Percentiles rank a stretch among this genome's conserved stretches.
Conservation (phyloP, 2,113 vertebrate species). For the Tonatia bakeri region DNA sequence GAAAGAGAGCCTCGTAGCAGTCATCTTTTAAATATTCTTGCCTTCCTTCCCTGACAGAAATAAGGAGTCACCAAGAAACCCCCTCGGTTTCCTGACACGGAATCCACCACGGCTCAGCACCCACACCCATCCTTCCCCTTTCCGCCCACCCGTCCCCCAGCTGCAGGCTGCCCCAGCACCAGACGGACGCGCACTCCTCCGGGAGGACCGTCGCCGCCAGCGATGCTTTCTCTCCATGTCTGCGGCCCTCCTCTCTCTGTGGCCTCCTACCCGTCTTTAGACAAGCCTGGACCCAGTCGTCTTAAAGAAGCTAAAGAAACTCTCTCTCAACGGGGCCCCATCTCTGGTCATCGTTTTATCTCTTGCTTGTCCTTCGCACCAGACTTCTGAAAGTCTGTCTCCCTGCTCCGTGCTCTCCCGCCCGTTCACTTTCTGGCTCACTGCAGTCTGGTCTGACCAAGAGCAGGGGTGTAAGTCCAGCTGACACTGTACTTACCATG, state of each 20-base stretch:
- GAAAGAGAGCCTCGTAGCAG: neutral
- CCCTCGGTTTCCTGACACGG: neutral
- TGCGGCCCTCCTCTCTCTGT: neutral
- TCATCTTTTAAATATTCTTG: neutral
- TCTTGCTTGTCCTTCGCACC: neutral
- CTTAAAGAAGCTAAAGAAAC: neutral
- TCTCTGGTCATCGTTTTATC: neutral
- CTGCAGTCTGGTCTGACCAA: neutral
- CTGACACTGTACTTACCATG: neutral
- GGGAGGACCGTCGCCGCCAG: neutral
- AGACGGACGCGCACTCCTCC: accelerated
- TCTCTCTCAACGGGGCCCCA: neutral
- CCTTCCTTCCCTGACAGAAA: neutral
- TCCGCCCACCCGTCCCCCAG: neutral
- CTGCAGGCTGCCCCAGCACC: neutral
- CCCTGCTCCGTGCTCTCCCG: neutral
- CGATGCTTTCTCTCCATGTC: accelerated
- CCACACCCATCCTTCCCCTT: neutral
- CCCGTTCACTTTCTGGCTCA: neutral
- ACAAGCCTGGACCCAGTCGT: neutral
- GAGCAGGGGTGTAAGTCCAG: neutral
- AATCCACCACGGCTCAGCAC: neutral
- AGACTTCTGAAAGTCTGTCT: neutral
- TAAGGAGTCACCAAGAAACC: neutral
- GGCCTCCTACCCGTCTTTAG: neutral